Evolutionary conservation across 2,113 vertebrate species (phyloP), one percentile per base, ranked within the genome.

Genomic region (Hemichromis elongatus): DNA sequence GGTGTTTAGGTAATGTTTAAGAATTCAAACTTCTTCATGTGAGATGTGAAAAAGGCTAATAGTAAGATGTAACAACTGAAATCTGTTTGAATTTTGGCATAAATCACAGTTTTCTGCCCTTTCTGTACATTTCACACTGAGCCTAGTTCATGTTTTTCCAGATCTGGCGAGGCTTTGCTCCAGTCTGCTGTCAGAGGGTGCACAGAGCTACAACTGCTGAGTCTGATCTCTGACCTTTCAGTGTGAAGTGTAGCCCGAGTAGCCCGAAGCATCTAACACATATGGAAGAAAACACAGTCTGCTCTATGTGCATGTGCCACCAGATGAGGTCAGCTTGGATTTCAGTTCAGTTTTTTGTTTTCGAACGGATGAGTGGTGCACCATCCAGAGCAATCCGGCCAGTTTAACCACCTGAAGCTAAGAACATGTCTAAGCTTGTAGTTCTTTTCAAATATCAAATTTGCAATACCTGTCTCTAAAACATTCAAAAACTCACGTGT

Each of bases 241-340:
- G 30, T 95, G 95, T 83, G 52, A 89, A n/a, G n/a, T n/a, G n/a
- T n/a, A n/a, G n/a, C n/a, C n/a, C n/a, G n/a, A n/a, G n/a, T n/a
- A n/a, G n/a, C n/a, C n/a, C n/a, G n/a, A n/a, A 7, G 92, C 91
- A 8, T 26, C 33, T 0, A 95, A 94, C 33, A 0, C 0, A 1
- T 47, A 88, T 3, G 94, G 94, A 40, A 75, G 1, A 1, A 47
- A 8, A 9, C 1, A n/a, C n/a, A n/a, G n/a, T n/a, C n/a, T n/a
- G n/a, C n/a, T n/a, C n/a, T n/a, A n/a, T n/a, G n/a, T n/a, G 19
- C 21, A 85, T 12, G 2, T 81, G 5, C 2, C 2, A 42, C 13
- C 68, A 86, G 85, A 85, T 93, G 13, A 90, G 70, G 13, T 12
- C 47, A 45, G 9, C 5, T n/a, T n/a, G n/a, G n/a, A n/a, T n/a